Conservation (phyloP, 2,888 invertebrate species). For the Heteromyza rotundicornis region DNA sequence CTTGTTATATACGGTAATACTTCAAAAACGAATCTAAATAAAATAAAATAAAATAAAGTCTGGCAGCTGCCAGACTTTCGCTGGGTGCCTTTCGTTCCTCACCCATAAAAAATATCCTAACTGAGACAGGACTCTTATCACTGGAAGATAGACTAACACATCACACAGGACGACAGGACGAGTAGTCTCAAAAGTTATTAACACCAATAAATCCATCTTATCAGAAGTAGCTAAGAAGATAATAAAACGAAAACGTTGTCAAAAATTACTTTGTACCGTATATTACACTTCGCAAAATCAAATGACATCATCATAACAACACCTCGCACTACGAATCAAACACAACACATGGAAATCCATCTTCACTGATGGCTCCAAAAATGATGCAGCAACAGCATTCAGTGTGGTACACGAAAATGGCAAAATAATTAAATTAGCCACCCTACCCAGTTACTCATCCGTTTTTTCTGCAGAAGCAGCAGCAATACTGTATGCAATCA, state of each 20-base stretch:
- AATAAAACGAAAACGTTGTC: neutral
- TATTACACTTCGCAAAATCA: neutral
- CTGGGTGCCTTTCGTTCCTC: slow-evolving; percentile 12
- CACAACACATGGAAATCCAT: neutral
- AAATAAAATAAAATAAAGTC: slow-evolving; percentile 9
- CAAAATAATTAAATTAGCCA: neutral
- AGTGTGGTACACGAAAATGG: neutral
- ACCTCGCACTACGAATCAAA: neutral
- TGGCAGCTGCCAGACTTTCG: neutral
- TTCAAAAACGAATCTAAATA: slow-evolving; percentile 10
- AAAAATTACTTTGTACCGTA: neutral
- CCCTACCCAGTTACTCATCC: neutral
- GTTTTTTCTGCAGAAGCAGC: neutral
- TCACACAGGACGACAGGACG: slow-evolving; percentile 7
- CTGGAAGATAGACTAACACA: slow-evolving; percentile 11
- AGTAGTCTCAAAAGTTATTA: neutral
- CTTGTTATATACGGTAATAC: slow-evolving; percentile 12
- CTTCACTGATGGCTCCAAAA: neutral
- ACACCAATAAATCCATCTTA: neutral
- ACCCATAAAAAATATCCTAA: slow-evolving; percentile 18
- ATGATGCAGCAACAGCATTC: neutral
- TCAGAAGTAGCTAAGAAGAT: neutral
- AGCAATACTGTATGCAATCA: neutral
- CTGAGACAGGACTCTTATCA: slow-evolving; percentile 11
- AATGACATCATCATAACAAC: neutral